Evolutionary conservation across 1,140 invertebrate genomes (phyloP).

Genomic region (Drosophila malerkotliana): DNA sequence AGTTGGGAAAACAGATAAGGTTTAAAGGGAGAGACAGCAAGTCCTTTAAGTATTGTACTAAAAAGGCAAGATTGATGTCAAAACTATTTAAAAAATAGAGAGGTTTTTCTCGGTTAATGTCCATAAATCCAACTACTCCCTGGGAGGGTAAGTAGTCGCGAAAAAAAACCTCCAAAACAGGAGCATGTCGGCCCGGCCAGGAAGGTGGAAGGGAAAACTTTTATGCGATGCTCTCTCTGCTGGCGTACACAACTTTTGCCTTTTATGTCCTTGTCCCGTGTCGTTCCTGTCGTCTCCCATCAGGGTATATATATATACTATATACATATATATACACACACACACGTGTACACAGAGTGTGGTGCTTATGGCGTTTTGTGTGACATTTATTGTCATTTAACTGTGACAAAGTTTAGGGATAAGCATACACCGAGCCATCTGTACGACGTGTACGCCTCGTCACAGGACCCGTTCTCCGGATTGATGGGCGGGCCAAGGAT

Average conservation of each 20-base stretch:
- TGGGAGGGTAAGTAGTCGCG: constrained; percentile 20
- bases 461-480: constrained; percentile 5
- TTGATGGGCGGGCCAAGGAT: neutral
- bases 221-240: constrained; percentile 38
- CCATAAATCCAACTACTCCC: neutral
- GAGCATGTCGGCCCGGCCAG: constrained; percentile 28
- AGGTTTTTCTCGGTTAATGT: neutral
- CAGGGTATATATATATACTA: constrained; percentile 34
- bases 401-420: constrained; percentile 80
- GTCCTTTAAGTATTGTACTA: too few species aligned
- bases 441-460: constrained; percentile 8
- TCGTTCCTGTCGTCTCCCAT: constrained; percentile 55
- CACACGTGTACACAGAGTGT: neutral
- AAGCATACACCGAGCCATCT: constrained; percentile 56
- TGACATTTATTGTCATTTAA: constrained; percentile 83
- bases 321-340: too few species aligned
- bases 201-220: constrained; percentile 50
- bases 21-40: too few species aligned
- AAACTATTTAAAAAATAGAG: too few species aligned
- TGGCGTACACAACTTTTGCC: constrained; percentile 49
- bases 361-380: constrained; percentile 78
- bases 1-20: neutral
- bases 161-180: neutral
- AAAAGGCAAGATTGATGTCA: too few species aligned
- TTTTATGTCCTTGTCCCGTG: constrained; percentile 67